Conservation (phyloP, 2,113 vertebrate species). For the Tichodroma muraria region DNA sequence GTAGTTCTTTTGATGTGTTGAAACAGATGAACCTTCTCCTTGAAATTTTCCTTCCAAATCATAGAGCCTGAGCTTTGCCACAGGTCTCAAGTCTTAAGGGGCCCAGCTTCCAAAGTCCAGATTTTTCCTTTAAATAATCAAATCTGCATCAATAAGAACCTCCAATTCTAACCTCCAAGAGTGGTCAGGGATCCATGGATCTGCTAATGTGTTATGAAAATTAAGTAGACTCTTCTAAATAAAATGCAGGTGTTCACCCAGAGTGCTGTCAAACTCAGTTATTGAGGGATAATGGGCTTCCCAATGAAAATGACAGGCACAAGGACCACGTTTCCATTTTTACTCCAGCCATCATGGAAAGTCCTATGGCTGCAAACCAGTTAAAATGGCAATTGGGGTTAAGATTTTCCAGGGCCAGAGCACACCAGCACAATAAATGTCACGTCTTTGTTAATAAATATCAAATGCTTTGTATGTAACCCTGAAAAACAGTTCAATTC, state of each 20-base stretch:
- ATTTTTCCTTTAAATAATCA: neutral
- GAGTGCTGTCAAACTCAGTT: conserved; percentile 6
- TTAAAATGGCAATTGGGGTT: neutral
- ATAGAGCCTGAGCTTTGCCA: neutral
- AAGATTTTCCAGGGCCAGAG: neutral
- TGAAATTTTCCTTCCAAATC: neutral
- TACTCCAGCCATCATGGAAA: neutral
- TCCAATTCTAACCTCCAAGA: too few relatives aligned
- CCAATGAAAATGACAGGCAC: neutral
- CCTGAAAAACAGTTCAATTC: neutral
- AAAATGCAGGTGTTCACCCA: conserved; percentile 42
- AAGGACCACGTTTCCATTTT: neutral
- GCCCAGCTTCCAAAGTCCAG: neutral
- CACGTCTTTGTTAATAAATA: neutral
- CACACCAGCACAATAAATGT: neutral
- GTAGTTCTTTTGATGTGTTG: neutral
- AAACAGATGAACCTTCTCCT: neutral
- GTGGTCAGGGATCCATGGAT: neutral
- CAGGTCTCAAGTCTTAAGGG: neutral
- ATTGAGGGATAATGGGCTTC: neutral
- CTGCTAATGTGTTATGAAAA: conserved; percentile 46
- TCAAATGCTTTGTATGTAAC: neutral
- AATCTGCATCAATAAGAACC: neutral
- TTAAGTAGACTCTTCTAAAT: neutral
- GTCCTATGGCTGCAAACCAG: neutral